These are phyloP conservation scores for Pomatorhinus ruficollis DNA, from an alignment of 2,113 vertebrate species.

Conservation along the genomic window DNA sequence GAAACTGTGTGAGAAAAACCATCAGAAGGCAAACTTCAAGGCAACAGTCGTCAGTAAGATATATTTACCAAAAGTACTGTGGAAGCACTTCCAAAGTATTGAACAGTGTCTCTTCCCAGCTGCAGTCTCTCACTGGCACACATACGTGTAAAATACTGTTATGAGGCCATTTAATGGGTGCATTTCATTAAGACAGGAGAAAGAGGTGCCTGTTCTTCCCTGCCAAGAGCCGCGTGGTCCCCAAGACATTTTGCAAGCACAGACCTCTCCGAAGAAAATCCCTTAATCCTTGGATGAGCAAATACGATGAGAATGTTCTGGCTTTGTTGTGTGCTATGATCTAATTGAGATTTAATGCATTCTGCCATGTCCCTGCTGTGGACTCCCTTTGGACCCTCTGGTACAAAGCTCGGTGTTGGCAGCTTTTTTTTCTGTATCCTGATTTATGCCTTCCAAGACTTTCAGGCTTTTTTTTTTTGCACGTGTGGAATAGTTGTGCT, in stretches of 20 bases:
- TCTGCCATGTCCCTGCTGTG: slow-evolving; percentile 66
- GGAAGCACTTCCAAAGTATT: not conserved
- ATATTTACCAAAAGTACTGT: not conserved
- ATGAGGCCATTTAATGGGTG: not conserved
- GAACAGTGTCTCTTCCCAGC: not conserved
- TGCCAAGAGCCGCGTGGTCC: not conserved
- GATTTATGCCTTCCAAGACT: not conserved
- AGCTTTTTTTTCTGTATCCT: not conserved
- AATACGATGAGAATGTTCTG: not conserved
- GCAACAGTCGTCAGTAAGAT: not conserved
- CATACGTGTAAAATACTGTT: not conserved
- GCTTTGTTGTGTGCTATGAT: slow-evolving; percentile 69
- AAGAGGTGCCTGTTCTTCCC: not conserved
- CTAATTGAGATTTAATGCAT: slow-evolving; percentile 81
- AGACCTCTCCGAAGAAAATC: not conserved
- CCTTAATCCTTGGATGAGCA: slow-evolving; percentile 69
- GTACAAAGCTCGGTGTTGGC: not conserved
- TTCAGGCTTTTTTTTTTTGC: not conserved
- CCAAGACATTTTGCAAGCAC: not conserved
- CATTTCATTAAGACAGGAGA: not conserved
- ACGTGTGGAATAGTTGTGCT: not conserved
- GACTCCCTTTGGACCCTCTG: slow-evolving; percentile 18
- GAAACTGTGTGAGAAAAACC: too few relatives aligned
- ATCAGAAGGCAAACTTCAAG: too few relatives aligned
- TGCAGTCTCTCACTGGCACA: not conserved